Base-by-base conservation (phyloP, 2,888 invertebrate species). In the Terebella lapidaria region DNA sequence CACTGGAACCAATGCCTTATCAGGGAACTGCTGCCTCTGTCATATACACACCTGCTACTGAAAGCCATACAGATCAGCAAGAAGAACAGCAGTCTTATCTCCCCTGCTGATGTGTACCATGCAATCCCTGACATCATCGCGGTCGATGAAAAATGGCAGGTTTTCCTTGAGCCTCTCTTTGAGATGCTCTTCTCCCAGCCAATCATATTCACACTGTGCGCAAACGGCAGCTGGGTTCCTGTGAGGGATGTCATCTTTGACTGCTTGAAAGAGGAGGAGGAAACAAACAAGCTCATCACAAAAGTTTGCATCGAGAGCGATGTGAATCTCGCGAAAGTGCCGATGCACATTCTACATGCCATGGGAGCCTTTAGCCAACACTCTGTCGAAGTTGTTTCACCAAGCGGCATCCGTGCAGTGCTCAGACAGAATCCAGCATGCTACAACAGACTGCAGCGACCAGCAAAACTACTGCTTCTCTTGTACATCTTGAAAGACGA, bases 1-100 rank as follows among this genome's bases (percentile, higher is more conserved):
- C 53, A 60, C 22, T 78, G 78, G 78, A 78, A 78, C 61, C 60
- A 69, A n/a, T 62, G 65, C 26, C 59, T 78, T 1, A 60, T 76
- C 15, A 56, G 51, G 15, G 74, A 77, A 60, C 68, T 72, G 0
- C 35, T 77, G 0, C 72, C 76, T n/a, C 52, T 60, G 24, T 70
- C 69, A 3, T 75, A 74, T 46, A 42, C 52, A 26, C 45, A 53
- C 22, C 61, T 69, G 20, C 29, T 74, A 4, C 45, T 56, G 20
- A 52, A 68, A 24, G 55, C 71, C 25, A 66, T 65, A 2, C 5
- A 58, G 15, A 27, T 42, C 15, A 18, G 24, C 15, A 27, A 47
- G 26, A 26, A 15, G 4, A 47, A 56, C 26, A 15, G 47, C 3
- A 35, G 20, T 24, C 20, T 53, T 2, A 45, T 66, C 20, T 56